Evolutionary conservation across 2,797 vertebrate genomes (phyloP).

Genomic region (Thaleichthys pacificus): DNA sequence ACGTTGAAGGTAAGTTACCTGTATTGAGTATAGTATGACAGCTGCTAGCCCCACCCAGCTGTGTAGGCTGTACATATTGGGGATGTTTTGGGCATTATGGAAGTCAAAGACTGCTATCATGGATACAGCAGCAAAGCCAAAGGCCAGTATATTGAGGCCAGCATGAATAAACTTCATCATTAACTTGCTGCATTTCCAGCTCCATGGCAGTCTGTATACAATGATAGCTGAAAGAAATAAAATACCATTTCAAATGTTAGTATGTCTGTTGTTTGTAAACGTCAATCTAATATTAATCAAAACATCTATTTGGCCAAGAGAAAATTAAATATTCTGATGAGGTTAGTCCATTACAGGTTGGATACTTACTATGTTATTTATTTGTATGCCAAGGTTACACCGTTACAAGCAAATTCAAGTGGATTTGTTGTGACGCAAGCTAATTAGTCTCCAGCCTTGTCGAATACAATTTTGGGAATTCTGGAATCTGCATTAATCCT

Average conservation of each 20-base stretch:
- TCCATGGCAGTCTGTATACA: constrained; percentile 95
- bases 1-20: constrained; percentile 77
- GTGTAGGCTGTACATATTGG: constrained; percentile 98
- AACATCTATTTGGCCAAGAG: neutral
- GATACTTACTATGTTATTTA: neutral
- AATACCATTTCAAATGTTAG: neutral
- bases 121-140: constrained; percentile 79
- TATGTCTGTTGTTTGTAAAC: neutral
- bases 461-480: too few relatives aligned
- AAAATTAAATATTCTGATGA: neutral
- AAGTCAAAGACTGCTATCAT: constrained; percentile 90
- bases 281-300: neutral
- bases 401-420: too few relatives aligned
- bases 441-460: neutral
- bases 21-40: constrained; percentile 80
- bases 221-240: constrained; percentile 82
- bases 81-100: constrained; percentile 81
- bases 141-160: constrained; percentile 77
- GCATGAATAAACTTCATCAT: constrained; percentile 93
- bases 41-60: constrained; percentile 91
- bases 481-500: too few relatives aligned
- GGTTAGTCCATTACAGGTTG: neutral
- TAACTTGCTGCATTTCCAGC: constrained; percentile 90
- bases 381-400: too few relatives aligned
- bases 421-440: neutral